phyloP scores from a whole-genome alignment of 1,140 invertebrate genomes.

The Melipona quadrifasciata region DNA sequence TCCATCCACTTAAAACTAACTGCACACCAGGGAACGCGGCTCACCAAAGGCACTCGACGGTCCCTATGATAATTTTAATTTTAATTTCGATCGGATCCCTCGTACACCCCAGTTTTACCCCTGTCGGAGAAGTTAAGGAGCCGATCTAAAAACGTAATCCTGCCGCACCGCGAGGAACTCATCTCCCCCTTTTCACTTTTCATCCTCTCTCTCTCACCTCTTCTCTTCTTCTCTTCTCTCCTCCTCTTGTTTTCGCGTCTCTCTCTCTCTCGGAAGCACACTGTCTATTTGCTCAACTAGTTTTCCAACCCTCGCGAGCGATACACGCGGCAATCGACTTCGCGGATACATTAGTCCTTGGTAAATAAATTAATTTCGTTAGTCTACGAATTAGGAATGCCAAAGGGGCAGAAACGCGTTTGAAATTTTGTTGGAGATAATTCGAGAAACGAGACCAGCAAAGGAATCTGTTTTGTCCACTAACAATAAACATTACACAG shows the following conservation, averaged over 20 bases:
- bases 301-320: constrained; percentile 65
- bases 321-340: constrained; percentile 64
- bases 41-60: constrained; percentile 63
- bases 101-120: constrained; percentile 30
- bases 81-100: constrained; percentile 73
- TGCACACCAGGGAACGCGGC: constrained; percentile 67
- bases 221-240: not conserved
- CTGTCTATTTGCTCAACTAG: constrained; percentile 77
- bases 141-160: constrained; percentile 66
- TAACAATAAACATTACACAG: no score
- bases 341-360: constrained; percentile 66
- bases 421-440: not conserved
- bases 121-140: constrained; percentile 56
- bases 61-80: constrained; percentile 75
- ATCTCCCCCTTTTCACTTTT: constrained; percentile 4
- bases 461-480: not conserved
- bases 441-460: not conserved
- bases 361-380: constrained; percentile 78
- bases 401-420: constrained; percentile 36
- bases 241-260: constrained; percentile 29
- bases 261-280: constrained; percentile 30
- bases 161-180: constrained; percentile 14
- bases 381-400: constrained; percentile 62
- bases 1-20: constrained; percentile 75
- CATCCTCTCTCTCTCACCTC: no score